Evolutionary conservation across 2,888 invertebrate species (phyloP), one percentile per base, ranked within the genome.

Genomic region (Dasysyrphus albostriatus): DNA sequence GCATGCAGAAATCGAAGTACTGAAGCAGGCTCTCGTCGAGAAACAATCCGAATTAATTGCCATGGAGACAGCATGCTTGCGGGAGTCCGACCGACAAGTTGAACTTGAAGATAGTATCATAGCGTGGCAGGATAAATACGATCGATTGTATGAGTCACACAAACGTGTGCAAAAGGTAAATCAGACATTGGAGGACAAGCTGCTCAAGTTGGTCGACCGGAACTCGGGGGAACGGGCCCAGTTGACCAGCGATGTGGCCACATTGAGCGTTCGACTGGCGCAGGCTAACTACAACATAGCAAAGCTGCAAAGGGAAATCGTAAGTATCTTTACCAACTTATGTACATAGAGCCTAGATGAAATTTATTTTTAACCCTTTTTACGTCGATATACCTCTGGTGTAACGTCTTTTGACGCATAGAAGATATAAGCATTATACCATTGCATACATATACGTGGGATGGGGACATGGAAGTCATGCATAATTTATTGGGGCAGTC

Each of bases 121-220:
- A 70, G 96, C 97, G 89, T 98, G 98, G 96, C 96, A 97, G 91
- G 98, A 98, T 91, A 98, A 98, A 94, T 98, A 98, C 94, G 97
- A 97, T 92, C 95, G 98, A 90, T 94, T 98, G 89, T 96, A 97
- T 93, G 98, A 98, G 91, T 98, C 98, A 75, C 98, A 98, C 91
- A 97, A 97, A 92, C 95, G 98, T 90, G 96, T 98, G 80, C 98
- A 98, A 93, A 97, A 97, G 93, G 96, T 98, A 54, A 98, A 98
- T 93, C 98, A 98, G 94, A 97, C 96, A 89, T 94, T 98, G 89
- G 98, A 98, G 93, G 98, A 98, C 92, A 98, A 98, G 92, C 93
- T 98, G 85, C 93, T 98, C 83, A 97, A 96, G 93, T 95, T 98
- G 92, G 98, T 98, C 7, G 98, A 98, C 93, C 96, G 97, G 90